Conservation (phyloP, 2,888 invertebrate species). For the Mactromeris polynyma region DNA sequence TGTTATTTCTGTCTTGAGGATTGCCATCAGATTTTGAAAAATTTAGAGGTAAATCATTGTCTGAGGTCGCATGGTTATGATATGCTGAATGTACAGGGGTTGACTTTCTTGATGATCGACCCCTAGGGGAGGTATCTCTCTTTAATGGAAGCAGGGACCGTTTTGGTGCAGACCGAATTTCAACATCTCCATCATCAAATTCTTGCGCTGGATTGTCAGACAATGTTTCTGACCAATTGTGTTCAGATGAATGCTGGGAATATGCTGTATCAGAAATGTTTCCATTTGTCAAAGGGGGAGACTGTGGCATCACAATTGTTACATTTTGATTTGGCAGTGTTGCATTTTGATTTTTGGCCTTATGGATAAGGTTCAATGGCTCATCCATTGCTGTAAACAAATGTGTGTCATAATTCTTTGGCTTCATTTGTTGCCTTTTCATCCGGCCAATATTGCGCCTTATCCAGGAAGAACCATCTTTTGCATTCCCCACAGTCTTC, state of each 20-base stretch:
- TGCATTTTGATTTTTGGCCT: slow-evolving; percentile 43
- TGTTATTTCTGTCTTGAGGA: slow-evolving; percentile 61
- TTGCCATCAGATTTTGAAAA: slow-evolving; percentile 50
- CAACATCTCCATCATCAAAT: slow-evolving; percentile 61
- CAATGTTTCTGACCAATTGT: slow-evolving; percentile 67
- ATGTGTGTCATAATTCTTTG: neutral
- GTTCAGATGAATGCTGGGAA: slow-evolving; percentile 64
- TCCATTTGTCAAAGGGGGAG: slow-evolving; percentile 61
- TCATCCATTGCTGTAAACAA: slow-evolving; percentile 19
- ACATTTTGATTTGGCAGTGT: slow-evolving; percentile 76
- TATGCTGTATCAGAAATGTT: slow-evolving; percentile 58
- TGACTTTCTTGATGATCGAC: slow-evolving; percentile 74
- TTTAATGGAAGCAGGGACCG: slow-evolving; percentile 73
- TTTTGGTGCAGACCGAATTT: slow-evolving; percentile 80
- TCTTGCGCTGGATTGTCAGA: slow-evolving; percentile 63
- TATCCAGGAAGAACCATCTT: slow-evolving; percentile 30
- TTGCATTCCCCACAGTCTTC: slow-evolving; percentile 52
- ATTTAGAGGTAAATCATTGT: slow-evolving; percentile 64
- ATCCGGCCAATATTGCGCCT: slow-evolving; percentile 44
- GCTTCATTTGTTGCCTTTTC: slow-evolving; percentile 12
- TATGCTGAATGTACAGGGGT: slow-evolving; percentile 54
- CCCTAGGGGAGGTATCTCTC: slow-evolving; percentile 64
- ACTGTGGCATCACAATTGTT: slow-evolving; percentile 83
- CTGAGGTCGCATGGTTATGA: slow-evolving; percentile 73
- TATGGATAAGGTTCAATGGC: slow-evolving; percentile 50